Percentiles rank a stretch among this genome's conserved stretches.
Evolutionary conservation across 2,797 vertebrate species (phyloP).

Genomic region (Anabas testudineus): DNA sequence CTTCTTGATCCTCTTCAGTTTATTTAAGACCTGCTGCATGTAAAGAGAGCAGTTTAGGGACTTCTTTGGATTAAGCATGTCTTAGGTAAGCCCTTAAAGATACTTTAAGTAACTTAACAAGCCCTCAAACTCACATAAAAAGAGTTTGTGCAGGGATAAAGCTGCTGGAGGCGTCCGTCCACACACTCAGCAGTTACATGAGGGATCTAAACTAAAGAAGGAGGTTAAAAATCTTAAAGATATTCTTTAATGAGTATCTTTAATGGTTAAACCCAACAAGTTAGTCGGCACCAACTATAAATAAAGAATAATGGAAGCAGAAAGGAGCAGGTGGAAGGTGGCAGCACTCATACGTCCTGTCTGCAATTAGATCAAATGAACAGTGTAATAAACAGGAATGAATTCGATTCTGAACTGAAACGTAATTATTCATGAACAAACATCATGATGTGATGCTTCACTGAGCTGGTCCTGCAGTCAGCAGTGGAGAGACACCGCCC

Average conservation of each 20-base stretch:
- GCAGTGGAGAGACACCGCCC: slow-evolving; percentile 18
- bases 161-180: background rate
- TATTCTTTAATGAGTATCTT: no score
- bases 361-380: background rate
- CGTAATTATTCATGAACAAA: no score
- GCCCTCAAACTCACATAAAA: slow-evolving; percentile 1
- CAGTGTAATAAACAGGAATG: background rate
- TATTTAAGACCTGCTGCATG: background rate
- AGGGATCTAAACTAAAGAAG: no score
- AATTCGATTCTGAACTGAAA: background rate
- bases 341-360: accelerated
- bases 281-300: no score
- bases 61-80: slow-evolving; percentile 8
- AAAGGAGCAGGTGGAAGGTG: background rate
- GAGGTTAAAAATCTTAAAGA: no score
- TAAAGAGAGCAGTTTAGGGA: background rate
- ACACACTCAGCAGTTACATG: background rate
- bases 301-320: background rate
- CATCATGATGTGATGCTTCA: background rate
- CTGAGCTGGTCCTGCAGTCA: background rate
- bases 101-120: background rate
- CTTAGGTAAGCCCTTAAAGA: slow-evolving; percentile 16
- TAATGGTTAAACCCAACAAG: background rate
- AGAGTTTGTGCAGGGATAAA: slow-evolving; percentile 6
- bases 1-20: slow-evolving; percentile 7